Evolutionary conservation across 35 echinoderm and acorn worm genomes (phyloP).

Genomic region (Acanthaster planci): DNA sequence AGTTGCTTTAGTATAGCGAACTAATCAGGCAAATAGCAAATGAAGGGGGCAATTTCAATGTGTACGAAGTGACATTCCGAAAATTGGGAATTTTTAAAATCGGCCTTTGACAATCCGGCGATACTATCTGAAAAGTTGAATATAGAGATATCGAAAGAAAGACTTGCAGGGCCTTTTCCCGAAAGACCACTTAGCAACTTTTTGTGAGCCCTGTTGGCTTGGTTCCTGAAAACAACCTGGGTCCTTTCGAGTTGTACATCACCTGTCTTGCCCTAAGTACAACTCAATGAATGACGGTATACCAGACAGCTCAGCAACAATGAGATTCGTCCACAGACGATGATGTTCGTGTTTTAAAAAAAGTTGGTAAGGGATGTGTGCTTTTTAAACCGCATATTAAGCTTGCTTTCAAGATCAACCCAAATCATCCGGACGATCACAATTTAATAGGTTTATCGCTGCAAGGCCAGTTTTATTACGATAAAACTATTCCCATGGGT

Average conservation of each 20-base stretch:
- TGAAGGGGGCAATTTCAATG: background rate
- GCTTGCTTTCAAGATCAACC: background rate
- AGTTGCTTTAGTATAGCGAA: background rate
- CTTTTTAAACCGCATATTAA: background rate
- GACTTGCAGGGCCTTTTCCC: background rate
- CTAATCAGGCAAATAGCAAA: background rate
- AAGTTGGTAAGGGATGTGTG: background rate
- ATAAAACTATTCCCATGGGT: conserved; percentile 15
- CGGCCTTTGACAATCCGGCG: background rate
- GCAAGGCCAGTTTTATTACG: background rate
- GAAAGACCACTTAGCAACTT: background rate
- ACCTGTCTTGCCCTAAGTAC: background rate
- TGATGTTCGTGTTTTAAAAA: background rate
- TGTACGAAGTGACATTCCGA: background rate
- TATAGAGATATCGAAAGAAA: background rate
- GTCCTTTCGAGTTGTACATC: background rate
- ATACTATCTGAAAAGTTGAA: background rate
- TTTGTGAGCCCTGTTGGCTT: background rate
- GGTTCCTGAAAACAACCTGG: background rate
- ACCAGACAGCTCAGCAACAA: background rate
- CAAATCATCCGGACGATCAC: background rate
- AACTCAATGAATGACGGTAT: background rate
- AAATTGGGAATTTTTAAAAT: background rate
- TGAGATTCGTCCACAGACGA: background rate
- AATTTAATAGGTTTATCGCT: background rate